Evolutionary conservation across 2,888 invertebrate species (phyloP), one percentile per base, ranked within the genome.

Genomic region (Himalopsyche tibetana): DNA sequence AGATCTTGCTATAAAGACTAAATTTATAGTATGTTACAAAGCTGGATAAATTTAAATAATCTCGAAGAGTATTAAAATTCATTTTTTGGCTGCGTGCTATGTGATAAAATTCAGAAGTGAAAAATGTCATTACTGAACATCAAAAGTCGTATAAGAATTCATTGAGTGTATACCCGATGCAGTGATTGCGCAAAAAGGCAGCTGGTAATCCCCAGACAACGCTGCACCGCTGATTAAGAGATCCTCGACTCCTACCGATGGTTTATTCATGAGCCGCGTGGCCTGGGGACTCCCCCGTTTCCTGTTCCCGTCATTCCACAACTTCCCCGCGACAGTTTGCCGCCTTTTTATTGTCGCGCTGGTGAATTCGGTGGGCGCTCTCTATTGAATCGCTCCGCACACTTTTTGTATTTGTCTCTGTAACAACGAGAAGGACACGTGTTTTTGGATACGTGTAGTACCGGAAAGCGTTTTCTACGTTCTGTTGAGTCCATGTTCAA

Each of bases 201-300:
- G 63, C 19, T 63, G 63, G 19, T 63, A 63, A 63, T 63, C 63
- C 63, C 17, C 15, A 51, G 51, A 15, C 15, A 51, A 28, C 36
- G 83, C 38, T 85, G 85, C 85, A 85, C 55, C 55, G 82, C 82
- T 82, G 85, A 85, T 85, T 85, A 82, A 85, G 85, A 74, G 85
- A 82, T 82, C n/a, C 69, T 82, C 38, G 36, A 51, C 84, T 45
- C 45, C 56, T 69, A 63, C 28, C 82, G 74, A 85, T 85, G 85
- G 82, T 74, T 85, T 85, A 85, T 85, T 85, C 85, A 85, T 82
- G 82, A 82, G 38, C 80, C 84, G 79, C 79, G 19, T 80, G 55
- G 84, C 80, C 55, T 19, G 55, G 84, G 84, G 81, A 40, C 81
- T 55, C 81, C 81, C 45, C 84, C 51, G n/a, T 45, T 81, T 81